Conservation (phyloP, 2,797 vertebrate genomes). For the Brotula barbata region DNA sequence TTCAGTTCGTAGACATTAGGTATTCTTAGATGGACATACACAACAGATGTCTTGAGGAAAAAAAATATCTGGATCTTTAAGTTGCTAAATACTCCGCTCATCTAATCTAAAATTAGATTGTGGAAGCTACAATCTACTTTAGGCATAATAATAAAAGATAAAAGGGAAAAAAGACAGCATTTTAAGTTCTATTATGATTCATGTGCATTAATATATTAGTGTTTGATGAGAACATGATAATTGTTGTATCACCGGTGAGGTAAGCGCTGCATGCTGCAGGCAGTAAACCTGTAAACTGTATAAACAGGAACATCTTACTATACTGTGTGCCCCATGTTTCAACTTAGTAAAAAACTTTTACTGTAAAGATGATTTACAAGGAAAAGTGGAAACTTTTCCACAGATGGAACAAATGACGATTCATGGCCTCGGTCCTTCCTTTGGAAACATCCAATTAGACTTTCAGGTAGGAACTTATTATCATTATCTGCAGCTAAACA, state of each 20-base stretch:
- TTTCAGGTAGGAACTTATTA: constrained; percentile 54
- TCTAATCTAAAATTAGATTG: no score
- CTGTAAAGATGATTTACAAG: constrained; percentile 67
- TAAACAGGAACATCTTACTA: constrained; percentile 57
- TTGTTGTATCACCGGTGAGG: constrained; percentile 47
- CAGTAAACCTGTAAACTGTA: constrained; percentile 53
- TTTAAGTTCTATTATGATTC: no score
- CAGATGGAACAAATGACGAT: constrained; percentile 57
- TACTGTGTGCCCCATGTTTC: constrained; percentile 62
- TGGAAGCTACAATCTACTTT: no score
- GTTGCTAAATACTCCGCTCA: no score
- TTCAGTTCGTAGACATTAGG: no score
- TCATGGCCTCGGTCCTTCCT: constrained; percentile 69
- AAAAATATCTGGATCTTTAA: no score
- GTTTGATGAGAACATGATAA: no score
- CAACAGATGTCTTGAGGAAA: no score
- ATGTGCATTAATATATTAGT: no score
- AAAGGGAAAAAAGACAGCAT: no score
- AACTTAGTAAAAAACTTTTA: constrained; percentile 60
- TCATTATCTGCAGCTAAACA: constrained; percentile 36
- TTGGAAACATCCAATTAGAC: constrained; percentile 39
- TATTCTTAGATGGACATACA: no score
- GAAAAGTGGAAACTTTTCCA: constrained; percentile 68
- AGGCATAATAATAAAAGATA: no score
- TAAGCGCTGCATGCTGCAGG: constrained; percentile 56